Evolutionary conservation across 2,797 vertebrate genomes (phyloP).

Genomic region (Potorous gilbertii): DNA sequence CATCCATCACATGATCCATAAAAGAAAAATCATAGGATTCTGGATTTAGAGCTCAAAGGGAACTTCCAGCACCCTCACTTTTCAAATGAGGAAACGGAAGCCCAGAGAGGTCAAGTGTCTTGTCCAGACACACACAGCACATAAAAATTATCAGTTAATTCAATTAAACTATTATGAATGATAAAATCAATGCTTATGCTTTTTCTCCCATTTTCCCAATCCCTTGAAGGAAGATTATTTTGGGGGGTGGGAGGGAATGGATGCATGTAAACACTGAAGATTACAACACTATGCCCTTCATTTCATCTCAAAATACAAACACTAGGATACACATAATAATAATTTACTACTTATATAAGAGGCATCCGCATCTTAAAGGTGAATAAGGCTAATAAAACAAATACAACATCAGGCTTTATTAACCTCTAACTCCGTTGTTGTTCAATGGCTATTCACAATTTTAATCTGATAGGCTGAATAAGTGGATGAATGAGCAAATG

Average conservation of each 20-base stretch:
- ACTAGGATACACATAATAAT: not conserved
- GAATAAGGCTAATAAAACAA: not conserved
- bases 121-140: not conserved
- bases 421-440: not conserved
- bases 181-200: not conserved
- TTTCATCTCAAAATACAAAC: not conserved
- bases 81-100: not conserved
- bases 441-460: not conserved
- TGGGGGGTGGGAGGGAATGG: fast-evolving
- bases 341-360: not conserved
- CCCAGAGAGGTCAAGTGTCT: not conserved
- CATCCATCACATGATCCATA: constrained; percentile 79
- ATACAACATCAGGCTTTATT: not conserved
- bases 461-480: not conserved
- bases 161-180: not conserved
- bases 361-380: not conserved
- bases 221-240: not conserved
- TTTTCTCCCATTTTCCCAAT: not conserved
- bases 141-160: not conserved
- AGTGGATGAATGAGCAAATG: not conserved
- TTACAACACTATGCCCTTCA: not conserved
- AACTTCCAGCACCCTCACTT: not conserved
- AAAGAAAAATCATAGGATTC: constrained; percentile 82
- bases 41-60: not conserved
- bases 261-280: not conserved